Conservation (phyloP, 2,113 vertebrate genomes). For the Amia ocellicauda region DNA sequence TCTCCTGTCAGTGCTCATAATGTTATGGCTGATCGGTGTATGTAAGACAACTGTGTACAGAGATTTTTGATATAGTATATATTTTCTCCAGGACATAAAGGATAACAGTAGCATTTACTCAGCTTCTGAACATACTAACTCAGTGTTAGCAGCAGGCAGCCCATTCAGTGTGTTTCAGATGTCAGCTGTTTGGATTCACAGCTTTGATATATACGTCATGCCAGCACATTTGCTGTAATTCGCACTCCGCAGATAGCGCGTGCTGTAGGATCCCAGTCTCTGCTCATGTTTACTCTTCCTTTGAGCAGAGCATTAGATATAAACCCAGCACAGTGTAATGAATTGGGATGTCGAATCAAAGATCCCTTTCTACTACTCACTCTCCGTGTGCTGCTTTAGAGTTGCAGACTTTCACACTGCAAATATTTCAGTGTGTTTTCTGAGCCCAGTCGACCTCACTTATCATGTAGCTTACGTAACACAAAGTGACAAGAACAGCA, state of each 20-base stretch:
- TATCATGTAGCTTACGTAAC: not conserved
- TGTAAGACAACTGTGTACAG: too few species aligned
- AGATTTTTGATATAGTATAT: too few species aligned
- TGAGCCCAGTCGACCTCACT: not conserved
- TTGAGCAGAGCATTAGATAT: not conserved
- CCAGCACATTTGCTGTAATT: not conserved
- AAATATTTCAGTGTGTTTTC: too few species aligned
- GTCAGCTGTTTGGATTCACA: not conserved
- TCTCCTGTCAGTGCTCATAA: too few species aligned
- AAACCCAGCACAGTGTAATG: not conserved
- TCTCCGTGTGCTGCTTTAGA: too few species aligned
- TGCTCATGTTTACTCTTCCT: not conserved
- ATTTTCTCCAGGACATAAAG: not conserved
- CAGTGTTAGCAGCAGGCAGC: not conserved
- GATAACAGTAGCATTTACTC: not conserved
- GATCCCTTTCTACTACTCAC: too few species aligned
- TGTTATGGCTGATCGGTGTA: too few species aligned
- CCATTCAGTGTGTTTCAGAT: not conserved
- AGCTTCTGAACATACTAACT: not conserved
- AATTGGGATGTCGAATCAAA: too few species aligned
- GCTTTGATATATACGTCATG: not conserved
- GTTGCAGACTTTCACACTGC: too few species aligned
- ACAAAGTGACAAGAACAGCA: not conserved
- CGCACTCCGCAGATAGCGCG: not conserved
- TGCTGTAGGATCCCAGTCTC: accelerated